Evolutionary conservation across 2,888 invertebrate genomes (phyloP), one percentile per base, ranked within the genome.

Genomic region (Ophion obscuratus): DNA sequence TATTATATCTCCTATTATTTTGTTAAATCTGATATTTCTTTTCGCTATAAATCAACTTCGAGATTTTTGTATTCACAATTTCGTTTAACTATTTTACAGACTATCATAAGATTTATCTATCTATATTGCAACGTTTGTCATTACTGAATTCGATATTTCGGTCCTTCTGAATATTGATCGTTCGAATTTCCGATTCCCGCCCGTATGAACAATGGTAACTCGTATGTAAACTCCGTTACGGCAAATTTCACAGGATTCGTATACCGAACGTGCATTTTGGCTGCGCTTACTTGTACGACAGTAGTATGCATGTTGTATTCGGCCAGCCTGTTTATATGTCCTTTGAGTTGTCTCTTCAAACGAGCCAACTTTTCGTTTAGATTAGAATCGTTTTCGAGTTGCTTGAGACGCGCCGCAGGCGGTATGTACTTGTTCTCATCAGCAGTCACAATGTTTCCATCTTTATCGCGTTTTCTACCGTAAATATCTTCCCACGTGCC

Each of bases 291-390:
- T 92, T 95, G 94, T 0, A 95, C 95, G 77, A 97, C 95, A 44
- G 99, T 98, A 93, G 96, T 96, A 93, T 97, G 97, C 92, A 99
- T 96, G 93, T 99, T 99, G 31, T 96, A 96, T 92, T 98, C 98
- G 0, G 98, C 96, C 61, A 98, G 94, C 84, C 98, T 96, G 95
- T 99, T 99, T 0, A 99, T 94, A 2, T 97, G 95, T 78, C 98
- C 99, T 95, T 99, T 99, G 84, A 99, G 95, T 93, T 97, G 97
- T 90, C 96, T 96, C 90, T 95, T 96, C n/a, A 99, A 92, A 88
- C 96, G 95, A 11, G 95, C 95, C 44, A 97, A 91, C 85, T 97
- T 95, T 91, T 96, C 95, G 95, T 87, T 96, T 94, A 92, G 94
- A 86, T 90, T 90, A 62, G 93, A 92, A 20, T 93, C 94, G 92